phyloP scores from a whole-genome alignment of 2,888 invertebrate genomes.

The Tuberolachnus salignus region DNA sequence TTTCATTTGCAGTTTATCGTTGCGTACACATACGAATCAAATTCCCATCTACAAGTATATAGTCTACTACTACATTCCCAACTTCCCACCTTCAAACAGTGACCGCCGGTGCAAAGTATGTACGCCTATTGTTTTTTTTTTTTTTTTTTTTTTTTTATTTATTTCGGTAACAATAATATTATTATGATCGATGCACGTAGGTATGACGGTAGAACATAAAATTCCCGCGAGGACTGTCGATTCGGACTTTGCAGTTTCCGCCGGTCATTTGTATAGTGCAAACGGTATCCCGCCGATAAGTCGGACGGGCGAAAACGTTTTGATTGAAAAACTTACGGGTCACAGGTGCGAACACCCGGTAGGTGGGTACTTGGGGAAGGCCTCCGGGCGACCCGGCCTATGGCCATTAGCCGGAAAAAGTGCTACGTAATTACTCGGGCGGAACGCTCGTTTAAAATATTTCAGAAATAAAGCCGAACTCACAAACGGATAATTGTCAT shows the following conservation, averaged over 20 bases:
- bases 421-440: slow-evolving; percentile 47
- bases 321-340: slow-evolving; percentile 42
- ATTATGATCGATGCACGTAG: too few species aligned
- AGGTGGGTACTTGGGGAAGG: background rate
- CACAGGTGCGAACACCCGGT: slow-evolving; percentile 36
- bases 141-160: too few species aligned
- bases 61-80: too few species aligned
- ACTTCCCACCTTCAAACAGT: too few species aligned
- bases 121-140: too few species aligned
- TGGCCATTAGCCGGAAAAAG: slow-evolving; percentile 43
- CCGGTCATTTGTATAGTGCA: slow-evolving; percentile 3
- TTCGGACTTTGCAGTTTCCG: background rate
- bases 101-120: too few species aligned
- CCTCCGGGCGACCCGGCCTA: slow-evolving; percentile 11
- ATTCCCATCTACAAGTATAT: too few species aligned
- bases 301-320: slow-evolving; percentile 9
- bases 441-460: slow-evolving; percentile 35
- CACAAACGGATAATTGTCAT: slow-evolving; percentile 37
- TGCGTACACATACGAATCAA: too few species aligned
- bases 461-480: slow-evolving; percentile 1
- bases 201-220: too few species aligned
- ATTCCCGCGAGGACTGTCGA: background rate
- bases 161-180: too few species aligned
- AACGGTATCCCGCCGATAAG: slow-evolving; percentile 13
- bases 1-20: too few species aligned